Percentiles rank a stretch among this genome's conserved stretches.
Evolutionary conservation across 2,888 invertebrate species (phyloP).

Genomic region (Drosophila limbata): DNA sequence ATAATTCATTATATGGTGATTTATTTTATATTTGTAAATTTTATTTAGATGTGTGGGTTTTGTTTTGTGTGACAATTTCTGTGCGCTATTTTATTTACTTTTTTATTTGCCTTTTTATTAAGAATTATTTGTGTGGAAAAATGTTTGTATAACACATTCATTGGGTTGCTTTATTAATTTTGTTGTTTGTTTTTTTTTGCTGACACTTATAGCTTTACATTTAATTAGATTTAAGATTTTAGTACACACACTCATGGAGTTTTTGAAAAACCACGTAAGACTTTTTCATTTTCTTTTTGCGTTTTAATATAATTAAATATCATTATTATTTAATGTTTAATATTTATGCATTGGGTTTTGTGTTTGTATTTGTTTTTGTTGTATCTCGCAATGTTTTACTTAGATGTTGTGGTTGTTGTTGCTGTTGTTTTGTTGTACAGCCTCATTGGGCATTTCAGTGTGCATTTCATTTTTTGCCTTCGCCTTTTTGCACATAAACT

Average conservation of each 20-base stretch:
- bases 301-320: slow-evolving; percentile 33
- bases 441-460: slow-evolving; percentile 49
- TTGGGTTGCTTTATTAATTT: slow-evolving; percentile 20
- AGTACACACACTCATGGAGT: slow-evolving; percentile 76
- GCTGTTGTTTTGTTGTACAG: slow-evolving; percentile 49
- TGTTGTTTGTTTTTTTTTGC: slow-evolving; percentile 23
- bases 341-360: slow-evolving; percentile 68
- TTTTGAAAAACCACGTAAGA: slow-evolving; percentile 75
- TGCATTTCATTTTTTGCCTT: slow-evolving; percentile 65
- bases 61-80: slow-evolving; percentile 56
- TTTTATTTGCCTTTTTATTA: slow-evolving; percentile 23
- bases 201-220: slow-evolving; percentile 50
- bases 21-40: slow-evolving; percentile 64
- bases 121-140: slow-evolving; percentile 50
- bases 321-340: slow-evolving; percentile 44
- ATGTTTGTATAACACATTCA: slow-evolving; percentile 55
- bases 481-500: slow-evolving; percentile 87
- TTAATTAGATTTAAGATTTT: slow-evolving; percentile 52
- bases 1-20: slow-evolving; percentile 31
- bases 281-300: slow-evolving; percentile 33
- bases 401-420: slow-evolving; percentile 22
- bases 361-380: slow-evolving; percentile 37
- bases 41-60: slow-evolving; percentile 66
- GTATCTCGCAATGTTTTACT: slow-evolving; percentile 41
- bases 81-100: slow-evolving; percentile 48